Evolutionary conservation across 2,113 vertebrate genomes (phyloP).

Genomic region (Nibea coibor): DNA sequence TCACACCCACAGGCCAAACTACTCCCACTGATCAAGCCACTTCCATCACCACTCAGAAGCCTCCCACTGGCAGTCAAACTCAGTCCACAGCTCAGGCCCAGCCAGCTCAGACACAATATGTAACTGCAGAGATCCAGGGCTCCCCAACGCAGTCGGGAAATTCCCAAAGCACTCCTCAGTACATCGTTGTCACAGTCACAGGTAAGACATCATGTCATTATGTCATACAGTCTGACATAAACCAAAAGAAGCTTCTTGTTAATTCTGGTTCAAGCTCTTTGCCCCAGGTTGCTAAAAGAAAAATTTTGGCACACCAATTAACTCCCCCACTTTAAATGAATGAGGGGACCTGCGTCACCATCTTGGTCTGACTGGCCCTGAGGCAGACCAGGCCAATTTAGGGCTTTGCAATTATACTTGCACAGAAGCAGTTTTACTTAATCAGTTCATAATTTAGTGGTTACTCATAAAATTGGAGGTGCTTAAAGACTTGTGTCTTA

Average conservation of each 20-base stretch:
- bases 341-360: no score
- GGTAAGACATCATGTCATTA: slow-evolving; percentile 79
- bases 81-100: slow-evolving; percentile 76
- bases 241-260: no score
- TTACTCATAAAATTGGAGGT: neutral
- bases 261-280: no score
- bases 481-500: neutral
- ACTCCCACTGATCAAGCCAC: slow-evolving; percentile 64
- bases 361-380: neutral
- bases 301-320: no score
- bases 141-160: slow-evolving; percentile 83
- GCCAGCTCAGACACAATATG: slow-evolving; percentile 84
- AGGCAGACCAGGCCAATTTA: no score
- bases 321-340: no score
- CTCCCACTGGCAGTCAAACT: slow-evolving; percentile 66
- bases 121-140: slow-evolving; percentile 85
- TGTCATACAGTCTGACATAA: neutral
- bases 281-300: no score
- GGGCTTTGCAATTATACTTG: neutral
- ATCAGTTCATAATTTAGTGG: neutral
- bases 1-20: slow-evolving; percentile 74
- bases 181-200: slow-evolving; percentile 93
- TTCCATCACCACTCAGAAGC: slow-evolving; percentile 69
- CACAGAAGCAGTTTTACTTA: neutral
- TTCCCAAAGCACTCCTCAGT: slow-evolving; percentile 87